Base-by-base conservation (phyloP, 2,797 vertebrate species). In the Ispidina picta region DNA sequence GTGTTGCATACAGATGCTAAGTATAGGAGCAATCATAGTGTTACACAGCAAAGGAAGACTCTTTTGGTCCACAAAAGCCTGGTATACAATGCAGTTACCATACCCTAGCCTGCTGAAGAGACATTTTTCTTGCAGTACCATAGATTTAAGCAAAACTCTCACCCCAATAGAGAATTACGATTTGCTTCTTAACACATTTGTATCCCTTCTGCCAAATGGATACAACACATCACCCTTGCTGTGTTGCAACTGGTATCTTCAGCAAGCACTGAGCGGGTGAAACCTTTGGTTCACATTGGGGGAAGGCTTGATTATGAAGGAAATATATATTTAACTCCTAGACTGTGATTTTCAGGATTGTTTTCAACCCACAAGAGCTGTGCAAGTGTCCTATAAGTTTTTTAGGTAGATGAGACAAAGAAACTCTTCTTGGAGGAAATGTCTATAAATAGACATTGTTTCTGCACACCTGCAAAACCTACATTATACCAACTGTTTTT, bases 361-460 rank as follows among this genome's bases (percentile, higher is more conserved):
- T 55, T 68, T 91, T 86, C 66, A 80, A 77, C 55, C 66, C 51
- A 58, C 33, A 43, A 63, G 51, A 81, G 51, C 41, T 88, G 66
- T 72, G 59, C 41, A 75, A 83, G 21, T 31, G 51, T 62, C 54
- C 65, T 0, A 0, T 68, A 73, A 88, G 17, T 31, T 80, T 77
- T 88, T 88, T 14, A 43, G n/a, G 44, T 0, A 31, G 18, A 41
- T 35, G 66, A 72, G 63, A 65, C 37, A 48, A 44, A 74, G 46
- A 10, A 8, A 3, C 1, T 2, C 26, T 26, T 76, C 60, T 66
- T 43, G 44, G 28, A 62, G 23, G 68, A 87, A 58, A 12, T 20
- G 41, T 7, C 60, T 0, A 0, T 73, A 26, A 23, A 37, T 62
- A 20, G 33, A 21, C 2, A 1, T 26, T 29, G 23, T 43, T 73